Base-by-base conservation (phyloP, 2,113 vertebrate species). In the Chionis minor region DNA sequence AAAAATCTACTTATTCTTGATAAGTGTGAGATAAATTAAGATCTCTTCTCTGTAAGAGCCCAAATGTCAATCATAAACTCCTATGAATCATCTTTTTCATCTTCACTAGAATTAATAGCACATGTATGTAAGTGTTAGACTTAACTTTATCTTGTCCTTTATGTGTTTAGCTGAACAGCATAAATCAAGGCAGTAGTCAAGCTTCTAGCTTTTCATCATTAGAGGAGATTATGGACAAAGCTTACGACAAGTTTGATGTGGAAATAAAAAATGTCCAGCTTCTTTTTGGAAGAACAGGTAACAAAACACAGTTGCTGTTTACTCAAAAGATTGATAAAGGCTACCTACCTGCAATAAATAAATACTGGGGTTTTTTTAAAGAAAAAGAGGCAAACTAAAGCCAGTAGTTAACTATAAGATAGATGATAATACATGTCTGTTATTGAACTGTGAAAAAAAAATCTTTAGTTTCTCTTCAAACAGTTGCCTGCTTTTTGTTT, bases 191-290 rank as follows among this genome's bases (percentile, higher is more conserved):
- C 44, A 63, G 90, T 30, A 97, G 95, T 42, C 97, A 97, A 51
- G 82, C 98, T 12, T 97, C 97, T 5, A 98, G 93, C 86, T 98
- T 97, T 94, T 98, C 99, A 8, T 99, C 99, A 38, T 97, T 99
- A 84, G 99, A 99, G 94, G 99, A 99, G 94, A 99, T 99, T 83
- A 99, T 99, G 98, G 99, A 99, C 90, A 98, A 99, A 87, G 99
- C 99, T 33, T 99, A 99, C 72, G 99, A 99, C 94, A 99, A 98
- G 86, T 99, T 99, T 96, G 98, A 98, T 56, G 97, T 99, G 71
- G 97, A 99, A 97, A 99, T 99, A 59, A 98, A 98, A 91, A 98
- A 98, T 40, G 99, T 99, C 9, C 99, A 99, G 38, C 97, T 99
- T 58, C 98, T 99, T 19, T 99, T 99, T 97, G 98, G 98, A 98